Base-by-base conservation (phyloP, 2,888 invertebrate genomes). In the Drosophila tanythrix region DNA sequence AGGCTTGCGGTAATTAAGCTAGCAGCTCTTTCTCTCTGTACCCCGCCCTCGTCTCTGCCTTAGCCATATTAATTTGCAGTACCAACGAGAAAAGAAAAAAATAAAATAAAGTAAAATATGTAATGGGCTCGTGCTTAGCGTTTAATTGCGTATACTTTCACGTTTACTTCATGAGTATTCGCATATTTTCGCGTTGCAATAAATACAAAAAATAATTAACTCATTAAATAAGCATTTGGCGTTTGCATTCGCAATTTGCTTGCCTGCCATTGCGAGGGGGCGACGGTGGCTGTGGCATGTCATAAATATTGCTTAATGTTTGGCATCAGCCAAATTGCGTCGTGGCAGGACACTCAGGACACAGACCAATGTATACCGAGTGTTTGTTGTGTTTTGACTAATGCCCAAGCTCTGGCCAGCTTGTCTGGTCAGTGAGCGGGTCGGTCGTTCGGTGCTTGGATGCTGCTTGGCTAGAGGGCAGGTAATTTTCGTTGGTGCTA, bases 151-250 rank as follows among this genome's bases (percentile, higher is more conserved):
- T 83, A 76, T 83, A 82, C 74, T 89, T 89, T 27, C 85, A 83
- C 84, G 88, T 81, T 77, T 60, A 71, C 71, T 64, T 51, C 38
- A 59, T 68, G 50, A 70, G 70, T 70, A 76, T 79, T 82, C 76
- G 82, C 76, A 79, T 73, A 79, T 89, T 87, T 74, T 21, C 68
- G 61, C 72, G 63, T 36, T 90, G 90, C 89, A 90, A 85, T 85
- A 85, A 85, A 85, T 85, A 85, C 74, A 84, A 88, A 83, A 90
- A 90, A 86, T 86, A 86, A 86, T 90, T 86, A 86, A 89, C 90
- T 90, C 90, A 90, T 86, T 86, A 86, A 90, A 86, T 87, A 86
- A 74, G 90, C 90, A 90, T 86, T 90, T 86, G 89, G 85, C 85
- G 76, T 72, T 81, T 78, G 78, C 82, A 77, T 81, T 71, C 81